Evolutionary conservation across 2,797 vertebrate genomes (phyloP), one percentile per base, ranked within the genome.

Genomic region (Bovichtus diacanthus): DNA sequence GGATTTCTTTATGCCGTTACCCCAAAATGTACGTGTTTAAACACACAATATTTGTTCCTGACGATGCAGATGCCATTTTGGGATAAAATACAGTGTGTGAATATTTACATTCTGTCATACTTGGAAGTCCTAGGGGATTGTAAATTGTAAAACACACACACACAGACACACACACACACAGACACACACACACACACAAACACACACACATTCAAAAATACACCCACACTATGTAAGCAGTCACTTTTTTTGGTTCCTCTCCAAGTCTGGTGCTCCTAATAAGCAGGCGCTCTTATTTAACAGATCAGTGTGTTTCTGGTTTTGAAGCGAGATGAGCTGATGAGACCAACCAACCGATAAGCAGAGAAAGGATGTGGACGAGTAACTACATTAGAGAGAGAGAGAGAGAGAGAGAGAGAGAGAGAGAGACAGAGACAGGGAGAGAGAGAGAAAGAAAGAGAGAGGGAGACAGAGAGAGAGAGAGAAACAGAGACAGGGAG

Each of bases 21-120:
- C 41, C 25, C 2, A 6, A 38, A 12, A 71, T 25, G 34, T 72
- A 38, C 3, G 66, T 50, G 65, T 86, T 64, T 44, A 63, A 66
- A 84, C 29, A 23, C 64, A 51, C 13, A 12, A 73, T 83, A 25
- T 85, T 80, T 87, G 75, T 78, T 64, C 70, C 54, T 60, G 55
- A 67, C 29, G 47, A 68, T 49, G 58, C 67, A 39, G 66, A 66
- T 29, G 70, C 27, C 71, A 46, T 70, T 79, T 74, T 25, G 39
- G 73, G 80, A 66, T 78, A 56, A 88, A 87, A 82, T 55, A 65
- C 41, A 19, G 70, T 8, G 79, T 44, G 67, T 25, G 68, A 79
- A 74, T 90, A 82, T 85, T 87, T 87, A 85, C 74, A 41, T 56
- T 75, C 75, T 13, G 64, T 87, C 82, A 78, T 43, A 70, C 38